Evolutionary conservation across 2,113 vertebrate genomes (phyloP), one percentile per base, ranked within the genome.

Genomic region (Rhea pennata): DNA sequence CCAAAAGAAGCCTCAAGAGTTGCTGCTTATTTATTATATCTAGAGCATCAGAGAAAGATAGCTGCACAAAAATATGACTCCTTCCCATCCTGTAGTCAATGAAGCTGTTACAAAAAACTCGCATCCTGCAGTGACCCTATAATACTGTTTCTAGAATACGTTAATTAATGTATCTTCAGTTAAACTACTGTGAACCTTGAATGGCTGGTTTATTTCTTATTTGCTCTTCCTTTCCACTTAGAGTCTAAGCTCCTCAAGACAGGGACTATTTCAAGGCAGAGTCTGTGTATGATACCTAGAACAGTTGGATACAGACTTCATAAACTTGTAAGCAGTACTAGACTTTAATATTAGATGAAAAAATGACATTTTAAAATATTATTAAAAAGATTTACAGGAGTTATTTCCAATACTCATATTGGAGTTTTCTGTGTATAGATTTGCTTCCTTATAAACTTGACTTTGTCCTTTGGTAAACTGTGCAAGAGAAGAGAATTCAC

Each of bases 401-500:
- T 71, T 20, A n/a, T 83, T 82, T 89, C 54, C 73, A 71, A 24
- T 40, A 36, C 36, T 36, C 36, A 36, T 36, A 31, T 69, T 67
- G 58, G 33, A 83, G 26, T 84, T 87, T 31, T 74, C 10, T 42
- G 39, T 42, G 6, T 24, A 33, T 31, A 36, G 21, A 22, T 73
- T 72, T 59, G 80, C 40, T 33, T 90, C 22, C 46, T n/a, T 73
- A 9, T 72, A 36, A 0, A 1, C 19, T 64, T 71, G 56, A 9
- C 44, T 67, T 67, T 92, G 27, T 56, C 10, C 42, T 85, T 44
- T 74, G 22, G 29, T 92, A 88, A 91, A 64, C 82, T n/a, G 22
- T 84, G 15, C 67, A 85, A 65, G 33, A 71, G 74, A 92, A 93
- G 33, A 76, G 42, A 91, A 90, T 90, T 93, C 46, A 44, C 78